These are phyloP conservation scores for Stegostoma tigrinum DNA, from an alignment of 2,113 vertebrate genomes.

Conservation along the genomic window DNA sequence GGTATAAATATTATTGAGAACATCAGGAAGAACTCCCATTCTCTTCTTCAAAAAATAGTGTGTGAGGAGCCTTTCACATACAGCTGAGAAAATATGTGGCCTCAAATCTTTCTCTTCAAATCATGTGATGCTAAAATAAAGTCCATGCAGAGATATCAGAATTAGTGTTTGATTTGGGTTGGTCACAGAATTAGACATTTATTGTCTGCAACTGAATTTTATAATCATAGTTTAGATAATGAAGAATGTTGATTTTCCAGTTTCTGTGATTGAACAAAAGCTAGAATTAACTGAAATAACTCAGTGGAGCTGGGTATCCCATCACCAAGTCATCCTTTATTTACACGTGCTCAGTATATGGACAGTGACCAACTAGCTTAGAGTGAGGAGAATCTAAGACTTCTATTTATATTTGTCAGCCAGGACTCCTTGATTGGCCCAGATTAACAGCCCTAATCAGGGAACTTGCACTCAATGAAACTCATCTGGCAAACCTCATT, in stretches of 20 bases:
- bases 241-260: not conserved
- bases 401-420: too few relatives aligned
- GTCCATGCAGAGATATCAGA: not conserved
- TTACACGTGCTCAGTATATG: too few relatives aligned
- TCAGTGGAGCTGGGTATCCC: too few relatives aligned
- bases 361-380: too few relatives aligned
- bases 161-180: not conserved
- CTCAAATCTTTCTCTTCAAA: not conserved
- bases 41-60: not conserved
- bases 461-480: too few relatives aligned
- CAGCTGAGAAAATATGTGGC: too few relatives aligned
- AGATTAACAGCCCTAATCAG: too few relatives aligned
- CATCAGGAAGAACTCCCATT: not conserved
- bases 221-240: not conserved
- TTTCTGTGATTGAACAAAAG: not conserved
- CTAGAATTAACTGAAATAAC: not conserved
- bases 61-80: not conserved
- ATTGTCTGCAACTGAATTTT: not conserved
- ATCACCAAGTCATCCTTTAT: too few relatives aligned
- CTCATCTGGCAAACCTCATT: too few relatives aligned
- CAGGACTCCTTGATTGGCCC: too few relatives aligned
- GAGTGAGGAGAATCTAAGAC: too few relatives aligned
- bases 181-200: not conserved
- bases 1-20: not conserved
- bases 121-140: not conserved